Evolutionary conservation across 1,140 invertebrate species (phyloP).

Genomic region (Dendrolimus kikuchii): DNA sequence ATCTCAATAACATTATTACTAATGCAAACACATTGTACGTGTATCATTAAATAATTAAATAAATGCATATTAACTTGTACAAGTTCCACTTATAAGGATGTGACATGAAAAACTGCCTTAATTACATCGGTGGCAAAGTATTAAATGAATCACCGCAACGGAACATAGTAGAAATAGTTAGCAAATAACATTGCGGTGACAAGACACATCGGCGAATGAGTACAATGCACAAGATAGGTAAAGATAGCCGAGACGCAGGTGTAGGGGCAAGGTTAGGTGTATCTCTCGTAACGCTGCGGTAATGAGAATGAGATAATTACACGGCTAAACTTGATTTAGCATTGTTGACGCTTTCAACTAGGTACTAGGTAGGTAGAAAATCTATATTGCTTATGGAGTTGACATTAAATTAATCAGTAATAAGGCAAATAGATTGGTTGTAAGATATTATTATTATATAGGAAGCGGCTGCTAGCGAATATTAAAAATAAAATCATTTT

Average conservation of each 20-base stretch:
- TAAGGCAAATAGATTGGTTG: too few relatives aligned
- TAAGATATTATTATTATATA: too few relatives aligned
- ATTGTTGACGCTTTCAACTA: constrained; percentile 13
- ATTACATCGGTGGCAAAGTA: constrained; percentile 10
- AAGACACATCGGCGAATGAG: constrained; percentile 10
- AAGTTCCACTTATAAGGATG: constrained; percentile 10
- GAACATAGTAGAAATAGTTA: constrained; percentile 18
- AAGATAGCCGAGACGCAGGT: constrained; percentile 15
- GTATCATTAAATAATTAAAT: background rate
- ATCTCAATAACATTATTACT: too few relatives aligned
- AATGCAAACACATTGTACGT: too few relatives aligned
- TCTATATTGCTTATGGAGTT: too few relatives aligned
- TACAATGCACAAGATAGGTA: constrained; percentile 10
- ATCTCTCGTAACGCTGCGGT: constrained; percentile 16
- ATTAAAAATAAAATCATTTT: too few relatives aligned
- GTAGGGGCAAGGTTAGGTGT: constrained; percentile 23
- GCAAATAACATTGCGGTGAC: constrained; percentile 15
- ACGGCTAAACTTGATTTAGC: constrained; percentile 19
- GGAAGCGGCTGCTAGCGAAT: too few relatives aligned
- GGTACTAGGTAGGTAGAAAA: constrained; percentile 3
- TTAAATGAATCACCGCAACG: constrained; percentile 17
- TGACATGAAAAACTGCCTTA: constrained; percentile 10
- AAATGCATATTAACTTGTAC: constrained; percentile 3
- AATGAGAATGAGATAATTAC: constrained; percentile 23
- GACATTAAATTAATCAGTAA: too few relatives aligned